Conservation (phyloP, 2,888 invertebrate genomes). For the Barypeithes pellucidus region DNA sequence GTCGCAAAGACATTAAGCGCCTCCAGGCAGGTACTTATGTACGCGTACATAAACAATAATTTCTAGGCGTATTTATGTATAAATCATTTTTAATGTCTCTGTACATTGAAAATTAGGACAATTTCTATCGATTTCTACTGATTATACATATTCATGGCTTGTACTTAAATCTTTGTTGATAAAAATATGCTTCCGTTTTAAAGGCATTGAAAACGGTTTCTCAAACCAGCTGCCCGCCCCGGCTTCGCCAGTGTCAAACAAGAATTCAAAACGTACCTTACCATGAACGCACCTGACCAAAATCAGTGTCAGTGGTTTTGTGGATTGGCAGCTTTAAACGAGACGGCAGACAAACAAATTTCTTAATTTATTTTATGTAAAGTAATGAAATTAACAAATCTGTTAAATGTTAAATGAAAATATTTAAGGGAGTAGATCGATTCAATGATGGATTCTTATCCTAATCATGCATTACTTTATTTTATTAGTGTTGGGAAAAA, state of each 20-base stretch:
- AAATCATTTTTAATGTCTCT: conserved; percentile 16
- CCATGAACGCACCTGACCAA: too few relatives aligned
- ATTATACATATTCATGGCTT: background rate
- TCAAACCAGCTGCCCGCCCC: background rate
- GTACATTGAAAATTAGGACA: conserved; percentile 27
- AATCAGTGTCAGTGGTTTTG: too few relatives aligned
- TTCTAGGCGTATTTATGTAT: conserved; percentile 15
- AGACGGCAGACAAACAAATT: too few relatives aligned
- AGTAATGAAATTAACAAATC: too few relatives aligned
- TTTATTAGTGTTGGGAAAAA: too few relatives aligned
- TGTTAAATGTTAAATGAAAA: too few relatives aligned
- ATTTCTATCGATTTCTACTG: conserved; percentile 29
- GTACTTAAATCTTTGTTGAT: background rate
- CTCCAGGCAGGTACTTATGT: conserved; percentile 15
- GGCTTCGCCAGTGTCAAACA: background rate
- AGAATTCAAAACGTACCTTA: background rate
- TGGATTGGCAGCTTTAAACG: too few relatives aligned
- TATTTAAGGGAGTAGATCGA: too few relatives aligned
- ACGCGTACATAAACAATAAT: background rate
- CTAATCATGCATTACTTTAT: too few relatives aligned
- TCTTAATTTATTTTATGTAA: too few relatives aligned
- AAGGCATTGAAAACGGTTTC: background rate
- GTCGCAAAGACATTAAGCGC: conserved; percentile 16
- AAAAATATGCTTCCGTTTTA: background rate
- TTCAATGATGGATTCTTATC: too few relatives aligned